These are phyloP conservation scores for Macrotus californicus DNA, from an alignment of 2,113 vertebrate genomes.

Conservation along the genomic window DNA sequence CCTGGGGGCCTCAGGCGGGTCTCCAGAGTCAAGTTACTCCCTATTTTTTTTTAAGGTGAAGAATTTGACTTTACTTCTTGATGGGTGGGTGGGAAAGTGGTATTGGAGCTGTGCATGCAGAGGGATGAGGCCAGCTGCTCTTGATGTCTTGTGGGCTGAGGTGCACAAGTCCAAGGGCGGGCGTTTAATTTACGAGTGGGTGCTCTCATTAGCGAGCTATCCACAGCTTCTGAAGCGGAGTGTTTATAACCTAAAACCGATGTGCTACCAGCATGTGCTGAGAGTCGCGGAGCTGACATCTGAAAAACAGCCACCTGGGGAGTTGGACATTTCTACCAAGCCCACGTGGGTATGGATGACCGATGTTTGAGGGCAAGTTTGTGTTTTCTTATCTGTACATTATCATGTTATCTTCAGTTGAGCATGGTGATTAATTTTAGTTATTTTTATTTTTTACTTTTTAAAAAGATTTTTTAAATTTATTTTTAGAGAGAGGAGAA, in stretches of 20 bases:
- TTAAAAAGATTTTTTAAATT: neutral
- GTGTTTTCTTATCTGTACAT: neutral
- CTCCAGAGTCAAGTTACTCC: neutral
- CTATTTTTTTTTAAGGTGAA: neutral
- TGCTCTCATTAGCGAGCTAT: accelerated
- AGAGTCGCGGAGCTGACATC: neutral
- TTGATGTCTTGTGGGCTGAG: neutral
- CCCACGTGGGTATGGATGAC: neutral
- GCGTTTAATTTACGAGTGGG: neutral
- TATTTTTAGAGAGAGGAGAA: no score
- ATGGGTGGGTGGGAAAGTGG: neutral
- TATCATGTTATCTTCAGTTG: neutral
- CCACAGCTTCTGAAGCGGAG: neutral
- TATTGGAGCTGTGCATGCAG: neutral
- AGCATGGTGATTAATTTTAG: neutral
- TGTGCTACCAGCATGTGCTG: accelerated
- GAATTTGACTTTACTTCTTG: neutral
- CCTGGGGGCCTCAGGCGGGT: accelerated
- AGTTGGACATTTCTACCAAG: neutral
- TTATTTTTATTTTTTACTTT: neutral
- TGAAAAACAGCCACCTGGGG: neutral
- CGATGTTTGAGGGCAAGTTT: neutral
- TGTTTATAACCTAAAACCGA: neutral
- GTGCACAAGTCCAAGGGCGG: neutral
- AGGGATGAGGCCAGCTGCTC: neutral